Evolutionary conservation across 2,797 vertebrate species (phyloP).

Genomic region (Anas bernieri): DNA sequence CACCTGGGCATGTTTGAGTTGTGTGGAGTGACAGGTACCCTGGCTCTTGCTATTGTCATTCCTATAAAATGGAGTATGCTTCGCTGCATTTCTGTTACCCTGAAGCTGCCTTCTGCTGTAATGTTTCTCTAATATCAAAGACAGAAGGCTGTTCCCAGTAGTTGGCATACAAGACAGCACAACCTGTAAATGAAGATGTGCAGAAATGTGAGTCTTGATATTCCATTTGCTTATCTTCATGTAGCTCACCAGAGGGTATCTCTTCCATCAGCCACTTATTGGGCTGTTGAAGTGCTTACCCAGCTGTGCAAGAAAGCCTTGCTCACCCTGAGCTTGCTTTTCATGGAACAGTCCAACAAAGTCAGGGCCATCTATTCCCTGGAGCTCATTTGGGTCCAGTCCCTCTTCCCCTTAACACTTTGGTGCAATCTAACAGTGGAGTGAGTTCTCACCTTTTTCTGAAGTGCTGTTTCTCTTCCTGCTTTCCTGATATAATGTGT

Average conservation of each 20-base stretch:
- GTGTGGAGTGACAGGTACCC: fast-evolving
- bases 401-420: fast-evolving
- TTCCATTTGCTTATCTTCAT: background rate
- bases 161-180: fast-evolving
- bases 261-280: background rate
- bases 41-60: background rate
- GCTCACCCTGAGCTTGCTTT: background rate
- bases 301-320: fast-evolving
- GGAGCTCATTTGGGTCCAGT: background rate
- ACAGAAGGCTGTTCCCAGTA: background rate
- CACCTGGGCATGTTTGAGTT: background rate
- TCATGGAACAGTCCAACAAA: background rate
- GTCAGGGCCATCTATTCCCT: fast-evolving
- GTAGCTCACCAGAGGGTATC: background rate
- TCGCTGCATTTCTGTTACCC: fast-evolving
- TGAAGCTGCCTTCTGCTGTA: background rate
- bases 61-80: background rate
- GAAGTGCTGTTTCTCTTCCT: background rate
- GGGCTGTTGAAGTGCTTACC: background rate
- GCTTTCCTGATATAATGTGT: fast-evolving
- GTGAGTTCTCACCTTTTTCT: background rate
- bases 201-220: background rate
- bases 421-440: background rate
- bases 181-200: background rate
- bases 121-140: background rate